Conservation (phyloP, 2,888 invertebrate species). For the Drosophila mettleri region DNA sequence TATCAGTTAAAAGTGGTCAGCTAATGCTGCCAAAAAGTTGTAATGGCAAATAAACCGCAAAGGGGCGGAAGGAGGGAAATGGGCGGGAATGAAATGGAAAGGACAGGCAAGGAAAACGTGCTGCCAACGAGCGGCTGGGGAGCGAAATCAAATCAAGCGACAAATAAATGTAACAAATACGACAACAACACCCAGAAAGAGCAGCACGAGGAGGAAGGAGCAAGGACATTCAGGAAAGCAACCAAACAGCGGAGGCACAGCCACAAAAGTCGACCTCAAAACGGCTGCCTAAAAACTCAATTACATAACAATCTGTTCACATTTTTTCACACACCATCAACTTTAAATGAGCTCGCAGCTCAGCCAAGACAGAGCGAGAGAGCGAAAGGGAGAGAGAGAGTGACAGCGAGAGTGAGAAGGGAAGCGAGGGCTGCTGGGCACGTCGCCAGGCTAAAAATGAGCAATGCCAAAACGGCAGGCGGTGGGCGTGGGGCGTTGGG, state of each 20-base stretch:
- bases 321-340: conserved; percentile 85
- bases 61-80: conserved; percentile 19
- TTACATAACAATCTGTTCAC: conserved; percentile 85
- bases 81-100: conserved; percentile 13
- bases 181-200: conserved; percentile 51
- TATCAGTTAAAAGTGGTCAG: conserved; percentile 52
- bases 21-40: conserved; percentile 48
- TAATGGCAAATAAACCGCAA: conserved; percentile 59
- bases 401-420: not conserved
- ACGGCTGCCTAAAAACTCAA: conserved; percentile 84
- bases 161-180: conserved; percentile 78
- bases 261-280: conserved; percentile 80
- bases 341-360: conserved; percentile 76
- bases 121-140: conserved; percentile 28
- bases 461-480: conserved; percentile 72
- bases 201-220: conserved; percentile 5
- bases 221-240: conserved; percentile 30
- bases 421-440: conserved; percentile 46
- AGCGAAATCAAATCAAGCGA: conserved; percentile 75
- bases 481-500: conserved; percentile 52
- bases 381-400: not conserved
- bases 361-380: not conserved
- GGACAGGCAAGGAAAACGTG: conserved; percentile 28
- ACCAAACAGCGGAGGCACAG: conserved; percentile 49
- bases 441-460: conserved; percentile 60